phyloP scores from a whole-genome alignment of 92 coral and sea anemone genomes.

The Pocillopora meandrina region DNA sequence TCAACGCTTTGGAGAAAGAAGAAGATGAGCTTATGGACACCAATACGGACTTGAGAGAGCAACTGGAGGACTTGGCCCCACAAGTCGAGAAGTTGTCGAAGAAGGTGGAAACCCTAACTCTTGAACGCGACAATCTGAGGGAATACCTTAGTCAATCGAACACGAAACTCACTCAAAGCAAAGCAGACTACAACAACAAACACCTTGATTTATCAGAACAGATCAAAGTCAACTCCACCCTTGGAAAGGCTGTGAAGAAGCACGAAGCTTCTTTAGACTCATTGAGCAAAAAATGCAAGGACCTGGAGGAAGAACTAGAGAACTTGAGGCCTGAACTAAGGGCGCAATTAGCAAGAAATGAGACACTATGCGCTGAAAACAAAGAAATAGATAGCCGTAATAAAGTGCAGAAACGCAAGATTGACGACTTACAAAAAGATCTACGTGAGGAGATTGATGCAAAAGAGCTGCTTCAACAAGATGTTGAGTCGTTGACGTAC shows the following conservation, averaged over 20 bases:
- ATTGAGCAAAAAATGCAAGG: constrained; percentile 56
- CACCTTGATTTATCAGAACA: constrained; percentile 71
- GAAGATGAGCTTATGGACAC: constrained; percentile 68
- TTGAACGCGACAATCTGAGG: constrained; percentile 75
- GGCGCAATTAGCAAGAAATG: constrained; percentile 65
- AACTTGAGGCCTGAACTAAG: constrained; percentile 65
- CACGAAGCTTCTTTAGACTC: constrained; percentile 67
- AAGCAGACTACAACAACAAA: constrained; percentile 60
- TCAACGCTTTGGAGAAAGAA: constrained; percentile 56
- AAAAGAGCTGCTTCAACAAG: constrained; percentile 70
- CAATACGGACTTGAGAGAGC: constrained; percentile 63
- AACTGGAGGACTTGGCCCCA: constrained; percentile 53
- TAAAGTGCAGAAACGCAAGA: constrained; percentile 53
- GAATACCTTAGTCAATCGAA: constrained; percentile 62
- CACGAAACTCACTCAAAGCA: constrained; percentile 54
- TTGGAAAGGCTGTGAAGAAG: constrained; percentile 73
- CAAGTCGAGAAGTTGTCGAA: constrained; percentile 65
- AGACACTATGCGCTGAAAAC: constrained; percentile 62
- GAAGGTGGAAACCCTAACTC: constrained; percentile 63
- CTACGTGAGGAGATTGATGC: constrained; percentile 62
- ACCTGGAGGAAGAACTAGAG: constrained; percentile 63
- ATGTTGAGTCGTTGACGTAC: constrained; percentile 65
- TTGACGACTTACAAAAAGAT: constrained; percentile 58
- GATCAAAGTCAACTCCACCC: constrained; percentile 75
- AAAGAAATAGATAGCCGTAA: constrained; percentile 56